Percentiles rank a stretch among this genome's conserved stretches.
phyloP scores from a whole-genome alignment of 2,888 invertebrate species.

The Brachyptera putata region DNA sequence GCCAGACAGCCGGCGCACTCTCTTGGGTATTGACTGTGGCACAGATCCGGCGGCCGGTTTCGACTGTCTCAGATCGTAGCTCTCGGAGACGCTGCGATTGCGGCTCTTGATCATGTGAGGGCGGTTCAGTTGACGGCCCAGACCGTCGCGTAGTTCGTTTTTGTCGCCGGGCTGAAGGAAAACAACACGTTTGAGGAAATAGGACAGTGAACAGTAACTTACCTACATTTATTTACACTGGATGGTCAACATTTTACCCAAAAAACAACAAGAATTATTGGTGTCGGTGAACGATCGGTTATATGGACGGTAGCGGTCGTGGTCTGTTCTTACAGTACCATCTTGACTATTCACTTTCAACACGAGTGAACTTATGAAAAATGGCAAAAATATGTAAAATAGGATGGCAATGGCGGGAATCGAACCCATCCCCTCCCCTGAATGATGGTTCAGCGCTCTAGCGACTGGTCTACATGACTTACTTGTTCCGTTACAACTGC shows the following conservation, averaged over 20 bases:
- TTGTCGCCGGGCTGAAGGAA: slow-evolving; percentile 31
- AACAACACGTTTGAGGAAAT: background rate
- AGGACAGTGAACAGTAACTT: background rate
- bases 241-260: background rate
- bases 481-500: no score
- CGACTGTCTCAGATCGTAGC: slow-evolving; percentile 38
- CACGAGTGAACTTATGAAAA: no score
- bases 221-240: background rate
- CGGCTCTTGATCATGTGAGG: slow-evolving; percentile 51
- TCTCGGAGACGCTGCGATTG: slow-evolving; percentile 65
- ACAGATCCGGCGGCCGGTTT: background rate
- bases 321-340: no score
- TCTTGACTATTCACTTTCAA: no score
- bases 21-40: slow-evolving; percentile 32
- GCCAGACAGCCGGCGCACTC: slow-evolving; percentile 44
- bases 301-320: no score
- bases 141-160: slow-evolving; percentile 41
- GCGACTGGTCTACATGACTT: no score
- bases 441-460: no score
- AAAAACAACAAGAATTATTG: no score
- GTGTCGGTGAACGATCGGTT: no score
- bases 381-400: no score
- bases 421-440: no score
- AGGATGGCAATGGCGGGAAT: no score
- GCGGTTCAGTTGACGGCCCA: slow-evolving; percentile 43